Base-by-base conservation (phyloP, 2,113 vertebrate genomes). In the Phylloscopus whistleri region DNA sequence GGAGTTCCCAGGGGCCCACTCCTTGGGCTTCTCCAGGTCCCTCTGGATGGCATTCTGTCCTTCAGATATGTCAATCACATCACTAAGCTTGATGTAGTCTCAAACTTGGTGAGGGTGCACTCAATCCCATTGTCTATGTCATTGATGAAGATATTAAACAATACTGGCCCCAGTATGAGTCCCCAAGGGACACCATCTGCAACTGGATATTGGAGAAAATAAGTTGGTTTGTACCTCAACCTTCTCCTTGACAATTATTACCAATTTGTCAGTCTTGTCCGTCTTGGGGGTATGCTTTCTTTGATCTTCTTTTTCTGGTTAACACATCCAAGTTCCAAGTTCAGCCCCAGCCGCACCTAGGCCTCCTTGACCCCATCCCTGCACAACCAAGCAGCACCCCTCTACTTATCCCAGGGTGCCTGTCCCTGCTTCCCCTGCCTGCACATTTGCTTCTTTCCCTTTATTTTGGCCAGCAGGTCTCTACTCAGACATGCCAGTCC, bases 281-380 rank as follows among this genome's bases (percentile, higher is more conserved):
- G 26, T 52, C 6, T 27, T 27, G 17, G 10, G 23, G 5, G 5
- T 28, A 11, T 0, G 1, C 23, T 67, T 52, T 74, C 59, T 74
- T 59, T 39, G 16, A 33, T 27, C 28, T 75, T 67, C 27, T 28
- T 74, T 67, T 74, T 58, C 33, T 67, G 44, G 19, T 33, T 51
- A 33, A 23, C 10, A 7, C 19, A 58, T 19, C 35, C 41, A 14
- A 41, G 41, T 62, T 67, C 48, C 48, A 76, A 27, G 9, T 48
- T 31, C 55, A 76, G 33, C 17, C 27, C 35, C 55, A 76, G n/a
- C 12, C 49, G n/a, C 26, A 49, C 41, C 23, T 30, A 26, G 60
- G 20, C 33, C 46, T 82, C 31, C 18, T 48, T 31, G 8, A 49
- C 26, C 17, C 35, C 41, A 33, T 33, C 30, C 8, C 48, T 49